Base-by-base conservation (phyloP, 2,888 invertebrate species). In the Scaptomyza cyrtandrae region DNA sequence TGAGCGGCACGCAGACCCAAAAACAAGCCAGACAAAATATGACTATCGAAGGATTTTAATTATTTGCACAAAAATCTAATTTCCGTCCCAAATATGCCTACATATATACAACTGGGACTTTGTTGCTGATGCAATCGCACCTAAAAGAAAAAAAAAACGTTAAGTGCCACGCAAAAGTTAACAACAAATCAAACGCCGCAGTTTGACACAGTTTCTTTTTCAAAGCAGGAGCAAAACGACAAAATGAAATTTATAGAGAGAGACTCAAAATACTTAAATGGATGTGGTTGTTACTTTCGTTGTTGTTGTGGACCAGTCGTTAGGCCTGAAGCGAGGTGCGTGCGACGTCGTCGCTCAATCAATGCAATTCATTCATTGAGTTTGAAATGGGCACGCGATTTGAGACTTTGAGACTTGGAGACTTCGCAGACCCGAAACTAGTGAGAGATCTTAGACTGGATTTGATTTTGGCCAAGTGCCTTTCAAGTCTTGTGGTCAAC, bases 331-430 rank as follows among this genome's bases (percentile, higher is more conserved):
- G 75, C 64, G 63, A 66, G 74, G 86, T 84, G 83, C 83, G 86
- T 87, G 88, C 70, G 71, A 56, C 55, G 60, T 63, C 58, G 60
- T 70, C 86, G 76, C 79, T 84, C 88, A 88, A 88, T 84, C 88
- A 88, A 86, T 86, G 80, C 88, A 84, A 88, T 84, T 84, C 88
- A 84, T 84, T 88, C 83, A 84, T 84, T 75, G 80, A 80, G 70
- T 67, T 58, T 52, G 61, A 75, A 86, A 76, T 82, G 80, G 76
- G 41, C 78, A 81, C 43, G 11, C 50, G 60, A 56, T 41, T 48
- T 27, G 57, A 55, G 67, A 50, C 19, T 10, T 24, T 1, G 33
- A 33, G 3, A 65, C 19, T 10, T 24, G 0, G 33, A 33, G 3
- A n/a, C n/a, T n/a, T n/a, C n/a, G n/a, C n/a, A n/a, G n/a, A 33